Evolutionary conservation across 2,797 vertebrate genomes (phyloP).

Genomic region (Etheostoma perlongum): DNA sequence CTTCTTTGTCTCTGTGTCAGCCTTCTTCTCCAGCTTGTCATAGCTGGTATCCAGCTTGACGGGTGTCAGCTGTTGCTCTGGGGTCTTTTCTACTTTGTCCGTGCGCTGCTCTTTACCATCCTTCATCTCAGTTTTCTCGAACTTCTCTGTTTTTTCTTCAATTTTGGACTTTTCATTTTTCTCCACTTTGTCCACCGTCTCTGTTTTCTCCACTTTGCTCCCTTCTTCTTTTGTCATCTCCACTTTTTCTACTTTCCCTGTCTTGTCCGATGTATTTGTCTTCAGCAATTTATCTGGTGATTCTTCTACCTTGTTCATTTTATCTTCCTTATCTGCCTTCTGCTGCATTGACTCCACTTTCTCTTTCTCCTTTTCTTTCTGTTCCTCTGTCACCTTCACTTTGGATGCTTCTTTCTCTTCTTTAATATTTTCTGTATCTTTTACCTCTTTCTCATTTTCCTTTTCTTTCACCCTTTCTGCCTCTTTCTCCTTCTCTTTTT

Average conservation of each 20-base stretch:
- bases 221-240: constrained; percentile 24
- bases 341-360: constrained; percentile 36
- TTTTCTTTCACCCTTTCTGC: constrained; percentile 34
- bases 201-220: constrained; percentile 44
- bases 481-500: constrained; percentile 18
- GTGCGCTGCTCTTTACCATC: constrained; percentile 50
- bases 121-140: constrained; percentile 55
- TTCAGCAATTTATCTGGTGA: constrained; percentile 31
- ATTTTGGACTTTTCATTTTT: constrained; percentile 36
- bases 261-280: background rate
- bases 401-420: constrained; percentile 38
- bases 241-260: constrained; percentile 36
- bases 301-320: constrained; percentile 40
- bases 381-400: constrained; percentile 21
- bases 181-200: constrained; percentile 48
- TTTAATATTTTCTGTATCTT: background rate
- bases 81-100: constrained; percentile 52
- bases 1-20: constrained; percentile 29
- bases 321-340: constrained; percentile 44
- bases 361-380: constrained; percentile 18
- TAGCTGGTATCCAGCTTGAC: constrained; percentile 32
- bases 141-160: constrained; percentile 42
- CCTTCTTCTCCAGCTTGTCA: constrained; percentile 55
- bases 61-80: constrained; percentile 45
- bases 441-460: constrained; percentile 33